Evolutionary conservation across 1,140 invertebrate genomes (phyloP).

Genomic region (Acromyrmex echinatior): DNA sequence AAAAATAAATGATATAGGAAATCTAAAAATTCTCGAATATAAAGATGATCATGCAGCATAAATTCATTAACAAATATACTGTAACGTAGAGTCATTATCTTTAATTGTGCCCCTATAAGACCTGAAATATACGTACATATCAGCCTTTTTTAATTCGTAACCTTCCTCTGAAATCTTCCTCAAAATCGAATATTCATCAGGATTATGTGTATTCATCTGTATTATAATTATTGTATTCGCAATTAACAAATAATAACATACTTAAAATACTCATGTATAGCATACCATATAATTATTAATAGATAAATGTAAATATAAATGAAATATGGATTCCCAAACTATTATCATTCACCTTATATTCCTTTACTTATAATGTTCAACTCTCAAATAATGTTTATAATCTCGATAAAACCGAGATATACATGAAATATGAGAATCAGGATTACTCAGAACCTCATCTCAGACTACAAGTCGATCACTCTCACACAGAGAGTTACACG

Average conservation of each 20-base stretch:
- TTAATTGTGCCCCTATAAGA: conserved; percentile 52
- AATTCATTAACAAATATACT: conserved; percentile 8
- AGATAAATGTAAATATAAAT: not conserved
- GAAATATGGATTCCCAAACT: conserved; percentile 12
- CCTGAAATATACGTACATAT: conserved; percentile 46
- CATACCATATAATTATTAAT: conserved; percentile 8
- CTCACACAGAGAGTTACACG: not conserved
- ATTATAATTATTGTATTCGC: conserved; percentile 34
- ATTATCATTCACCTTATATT: not conserved
- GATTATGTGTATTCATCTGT: conserved; percentile 31
- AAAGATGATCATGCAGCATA: conserved; percentile 8
- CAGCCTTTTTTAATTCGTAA: conserved; percentile 37
- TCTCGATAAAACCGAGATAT: not conserved
- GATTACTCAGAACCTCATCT: not conserved
- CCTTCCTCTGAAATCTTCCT: conserved; percentile 28
- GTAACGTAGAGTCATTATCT: conserved; percentile 15
- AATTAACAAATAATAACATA: conserved; percentile 49
- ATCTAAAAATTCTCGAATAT: conserved; percentile 11
- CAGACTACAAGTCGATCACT: not conserved
- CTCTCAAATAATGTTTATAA: not conserved
- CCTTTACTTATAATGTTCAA: not conserved
- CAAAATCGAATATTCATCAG: conserved; percentile 34
- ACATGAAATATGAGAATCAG: not conserved
- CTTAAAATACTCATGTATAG: conserved; percentile 15
- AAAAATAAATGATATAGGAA: not conserved